A percentile compares a stretch with the other conserved stretches of the same genome.
phyloP scores from a whole-genome alignment of 2,888 invertebrate genomes.

The Acanthosepion lycidas region DNA sequence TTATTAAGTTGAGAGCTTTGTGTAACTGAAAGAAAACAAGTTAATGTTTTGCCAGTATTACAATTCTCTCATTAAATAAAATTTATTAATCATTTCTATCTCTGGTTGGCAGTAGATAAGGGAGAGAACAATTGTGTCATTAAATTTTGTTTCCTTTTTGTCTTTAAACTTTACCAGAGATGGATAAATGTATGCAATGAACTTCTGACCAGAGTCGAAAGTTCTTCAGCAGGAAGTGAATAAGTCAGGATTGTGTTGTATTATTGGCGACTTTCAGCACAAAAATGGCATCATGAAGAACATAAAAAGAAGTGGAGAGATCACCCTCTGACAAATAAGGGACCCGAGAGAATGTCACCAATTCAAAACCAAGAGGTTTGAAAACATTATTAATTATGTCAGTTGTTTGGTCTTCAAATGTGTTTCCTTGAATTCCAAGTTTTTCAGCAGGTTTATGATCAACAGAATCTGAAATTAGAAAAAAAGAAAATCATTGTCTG shows the following conservation, averaged over 20 bases:
- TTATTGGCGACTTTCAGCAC: conserved; percentile 74
- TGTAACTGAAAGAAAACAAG: too few species aligned
- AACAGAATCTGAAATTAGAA: conserved; percentile 89
- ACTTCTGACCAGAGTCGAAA: neutral
- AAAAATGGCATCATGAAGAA: conserved; percentile 92
- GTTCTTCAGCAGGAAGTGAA: neutral
- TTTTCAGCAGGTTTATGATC: conserved; percentile 71
- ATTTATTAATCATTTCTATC: too few species aligned
- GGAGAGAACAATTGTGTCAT: too few species aligned
- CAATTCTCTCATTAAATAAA: too few species aligned
- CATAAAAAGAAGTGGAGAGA: conserved; percentile 84
- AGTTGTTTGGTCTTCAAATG: conserved; percentile 82
- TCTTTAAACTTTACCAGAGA: too few species aligned
- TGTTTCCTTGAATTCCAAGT: conserved; percentile 72
- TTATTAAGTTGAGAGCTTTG: too few species aligned
- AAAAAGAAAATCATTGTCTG: conserved; percentile 78
- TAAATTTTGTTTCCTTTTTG: too few species aligned
- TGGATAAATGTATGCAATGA: neutral
- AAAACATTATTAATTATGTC: conserved; percentile 81
- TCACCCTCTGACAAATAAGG: conserved; percentile 99
- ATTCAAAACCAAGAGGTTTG: conserved; percentile 82
- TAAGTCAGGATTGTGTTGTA: neutral
- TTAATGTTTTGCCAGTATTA: too few species aligned
- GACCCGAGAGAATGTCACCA: conserved; percentile 89
- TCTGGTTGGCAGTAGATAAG: too few species aligned